Percentiles rank a stretch among this genome's conserved stretches.
These are phyloP conservation scores for Eupithecia exiguata DNA, from an alignment of 2,888 invertebrate genomes.

Conservation along the genomic window DNA sequence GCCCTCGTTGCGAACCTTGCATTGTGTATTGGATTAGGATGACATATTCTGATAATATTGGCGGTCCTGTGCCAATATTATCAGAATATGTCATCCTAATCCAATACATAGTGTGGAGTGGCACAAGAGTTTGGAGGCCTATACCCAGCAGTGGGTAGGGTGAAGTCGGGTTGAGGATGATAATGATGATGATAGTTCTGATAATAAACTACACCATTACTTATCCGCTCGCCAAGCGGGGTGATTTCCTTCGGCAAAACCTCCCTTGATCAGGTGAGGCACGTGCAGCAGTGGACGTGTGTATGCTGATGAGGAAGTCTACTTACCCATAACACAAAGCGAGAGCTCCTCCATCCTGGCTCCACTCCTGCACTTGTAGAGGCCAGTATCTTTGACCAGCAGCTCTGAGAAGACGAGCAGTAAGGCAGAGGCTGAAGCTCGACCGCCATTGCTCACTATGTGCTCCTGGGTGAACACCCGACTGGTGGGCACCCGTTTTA, in stretches of 20 bases:
- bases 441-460: conserved; percentile 51
- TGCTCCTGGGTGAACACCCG: conserved; percentile 66
- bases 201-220: background rate
- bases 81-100: too few relatives aligned
- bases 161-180: too few relatives aligned
- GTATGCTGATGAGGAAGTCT: background rate
- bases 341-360: conserved; percentile 50
- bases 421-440: conserved; percentile 54
- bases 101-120: too few relatives aligned
- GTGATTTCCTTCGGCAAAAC: too few relatives aligned
- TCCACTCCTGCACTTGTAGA: conserved; percentile 66
- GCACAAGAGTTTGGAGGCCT: too few relatives aligned
- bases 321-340: conserved; percentile 70
- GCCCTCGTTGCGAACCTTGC: background rate
- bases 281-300: too few relatives aligned
- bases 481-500: conserved; percentile 53
- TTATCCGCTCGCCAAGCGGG: too few relatives aligned
- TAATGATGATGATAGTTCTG: too few relatives aligned
- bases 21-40: background rate
- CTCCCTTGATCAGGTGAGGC: too few relatives aligned
- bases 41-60: too few relatives aligned
- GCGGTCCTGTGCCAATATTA: too few relatives aligned
- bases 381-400: conserved; percentile 61
- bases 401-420: conserved; percentile 58
- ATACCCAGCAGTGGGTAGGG: too few relatives aligned